Percentiles rank a stretch among this genome's conserved stretches.
Evolutionary conservation across 2,797 vertebrate species (phyloP).

Genomic region (Oreochromis grahami): DNA sequence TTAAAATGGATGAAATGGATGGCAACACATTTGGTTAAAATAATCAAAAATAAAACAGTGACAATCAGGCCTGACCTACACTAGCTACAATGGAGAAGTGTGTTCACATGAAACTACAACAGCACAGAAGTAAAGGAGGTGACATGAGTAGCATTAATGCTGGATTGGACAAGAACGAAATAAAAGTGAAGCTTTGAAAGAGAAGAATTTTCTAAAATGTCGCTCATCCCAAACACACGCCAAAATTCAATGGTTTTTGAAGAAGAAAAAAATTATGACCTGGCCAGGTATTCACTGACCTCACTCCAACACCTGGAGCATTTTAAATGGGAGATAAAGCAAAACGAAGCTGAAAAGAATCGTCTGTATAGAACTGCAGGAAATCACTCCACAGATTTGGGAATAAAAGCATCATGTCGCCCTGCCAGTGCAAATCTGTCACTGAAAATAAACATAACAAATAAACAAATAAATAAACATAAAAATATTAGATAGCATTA

Average conservation of each 20-base stretch:
- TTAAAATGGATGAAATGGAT: neutral
- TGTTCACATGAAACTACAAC: neutral
- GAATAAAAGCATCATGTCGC: neutral
- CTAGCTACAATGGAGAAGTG: neutral
- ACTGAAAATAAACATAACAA: neutral
- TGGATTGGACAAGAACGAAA: neutral
- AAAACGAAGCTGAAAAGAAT: neutral
- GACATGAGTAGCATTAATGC: neutral
- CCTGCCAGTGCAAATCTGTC: neutral
- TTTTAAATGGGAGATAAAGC: neutral
- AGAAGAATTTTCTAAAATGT: neutral
- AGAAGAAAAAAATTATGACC: neutral
- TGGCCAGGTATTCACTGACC: neutral
- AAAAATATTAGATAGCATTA: neutral
- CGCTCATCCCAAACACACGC: neutral
- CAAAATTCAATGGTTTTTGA: neutral
- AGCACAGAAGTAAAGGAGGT: neutral
- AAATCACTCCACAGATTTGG: neutral
- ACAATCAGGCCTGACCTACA: neutral
- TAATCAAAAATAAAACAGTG: neutral
- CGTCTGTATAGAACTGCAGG: neutral
- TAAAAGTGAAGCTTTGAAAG: neutral
- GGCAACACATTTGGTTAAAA: neutral
- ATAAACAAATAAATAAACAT: no score
- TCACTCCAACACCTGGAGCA: neutral